Evolutionary conservation across 1,140 invertebrate species (phyloP).

Genomic region (Hetaerina americana): DNA sequence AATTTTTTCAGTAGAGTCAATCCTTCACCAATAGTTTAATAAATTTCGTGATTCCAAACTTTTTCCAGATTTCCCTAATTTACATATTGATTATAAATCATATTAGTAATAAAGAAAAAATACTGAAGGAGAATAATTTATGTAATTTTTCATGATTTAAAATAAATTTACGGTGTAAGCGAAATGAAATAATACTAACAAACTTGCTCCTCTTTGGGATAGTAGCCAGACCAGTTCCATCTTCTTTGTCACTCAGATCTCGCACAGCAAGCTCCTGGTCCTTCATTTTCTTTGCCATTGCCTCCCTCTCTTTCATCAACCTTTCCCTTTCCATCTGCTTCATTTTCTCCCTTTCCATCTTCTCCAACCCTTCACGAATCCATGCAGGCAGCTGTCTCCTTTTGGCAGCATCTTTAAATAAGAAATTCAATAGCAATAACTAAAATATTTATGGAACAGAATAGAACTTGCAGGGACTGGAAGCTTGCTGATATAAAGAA

Average conservation of each 20-base stretch:
- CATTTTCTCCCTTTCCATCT: conserved; percentile 92
- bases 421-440: no score
- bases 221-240: conserved; percentile 30
- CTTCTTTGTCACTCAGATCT: conserved; percentile 34
- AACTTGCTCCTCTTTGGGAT: conserved; percentile 65
- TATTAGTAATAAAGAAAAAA: no score
- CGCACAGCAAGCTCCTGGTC: conserved; percentile 43
- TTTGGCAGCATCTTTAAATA: conserved; percentile 71
- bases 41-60: no score
- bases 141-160: background rate
- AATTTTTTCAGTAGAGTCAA: no score
- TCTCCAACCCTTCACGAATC: conserved; percentile 92
- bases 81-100: no score
- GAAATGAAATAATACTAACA: conserved; percentile 40
- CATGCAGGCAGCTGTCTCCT: conserved; percentile 83
- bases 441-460: background rate
- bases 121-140: no score
- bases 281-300: conserved; percentile 43
- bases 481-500: conserved; percentile 16
- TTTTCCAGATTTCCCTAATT: no score
- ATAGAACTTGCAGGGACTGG: background rate
- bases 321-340: conserved; percentile 71
- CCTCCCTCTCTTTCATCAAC: conserved; percentile 46
- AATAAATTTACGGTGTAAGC: background rate
- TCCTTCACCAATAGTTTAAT: no score